A percentile compares a stretch with the other conserved stretches of the same genome.
These are phyloP conservation scores for Cyprinella venusta DNA, from an alignment of 2,797 vertebrate genomes.

Conservation along the genomic window DNA sequence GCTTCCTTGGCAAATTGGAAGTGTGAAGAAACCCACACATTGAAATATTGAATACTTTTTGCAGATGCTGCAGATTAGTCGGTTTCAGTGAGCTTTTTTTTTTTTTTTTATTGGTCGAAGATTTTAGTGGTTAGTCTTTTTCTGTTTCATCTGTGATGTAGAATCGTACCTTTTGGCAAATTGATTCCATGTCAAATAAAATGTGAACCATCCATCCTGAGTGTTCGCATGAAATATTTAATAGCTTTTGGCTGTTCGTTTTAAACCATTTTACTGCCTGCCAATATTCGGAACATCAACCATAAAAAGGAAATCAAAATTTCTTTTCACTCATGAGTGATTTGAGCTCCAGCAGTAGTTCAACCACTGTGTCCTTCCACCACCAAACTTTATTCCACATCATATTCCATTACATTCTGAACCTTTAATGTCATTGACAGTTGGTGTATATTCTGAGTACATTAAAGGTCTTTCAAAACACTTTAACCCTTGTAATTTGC, in stretches of 20 bases:
- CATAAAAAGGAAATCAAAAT: neutral
- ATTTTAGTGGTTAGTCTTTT: constrained; percentile 58
- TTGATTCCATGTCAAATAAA: constrained; percentile 71
- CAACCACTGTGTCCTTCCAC: neutral
- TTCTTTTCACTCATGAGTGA: neutral
- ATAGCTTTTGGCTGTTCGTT: neutral
- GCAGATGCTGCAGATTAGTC: constrained; percentile 3
- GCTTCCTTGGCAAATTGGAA: constrained; percentile 91
- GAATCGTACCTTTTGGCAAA: constrained; percentile 39
- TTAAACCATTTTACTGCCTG: neutral
- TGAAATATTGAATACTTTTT: constrained; percentile 12
- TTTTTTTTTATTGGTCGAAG: constrained; percentile 24
- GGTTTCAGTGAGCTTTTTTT: constrained; percentile 11
- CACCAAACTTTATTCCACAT: neutral
- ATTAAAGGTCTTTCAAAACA: constrained; percentile 28
- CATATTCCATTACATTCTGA: neutral
- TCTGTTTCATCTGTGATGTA: constrained; percentile 48
- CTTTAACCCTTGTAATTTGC: neutral
- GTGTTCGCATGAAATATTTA: constrained; percentile 21
- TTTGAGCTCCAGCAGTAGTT: neutral
- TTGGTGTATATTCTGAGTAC: neutral
- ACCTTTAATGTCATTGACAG: constrained; percentile 11
- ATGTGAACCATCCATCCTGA: constrained; percentile 52
- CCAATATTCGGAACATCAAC: neutral
- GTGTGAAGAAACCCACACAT: constrained; percentile 69